phyloP scores from a whole-genome alignment of 2,113 vertebrate genomes.

The Ailurus styani region DNA sequence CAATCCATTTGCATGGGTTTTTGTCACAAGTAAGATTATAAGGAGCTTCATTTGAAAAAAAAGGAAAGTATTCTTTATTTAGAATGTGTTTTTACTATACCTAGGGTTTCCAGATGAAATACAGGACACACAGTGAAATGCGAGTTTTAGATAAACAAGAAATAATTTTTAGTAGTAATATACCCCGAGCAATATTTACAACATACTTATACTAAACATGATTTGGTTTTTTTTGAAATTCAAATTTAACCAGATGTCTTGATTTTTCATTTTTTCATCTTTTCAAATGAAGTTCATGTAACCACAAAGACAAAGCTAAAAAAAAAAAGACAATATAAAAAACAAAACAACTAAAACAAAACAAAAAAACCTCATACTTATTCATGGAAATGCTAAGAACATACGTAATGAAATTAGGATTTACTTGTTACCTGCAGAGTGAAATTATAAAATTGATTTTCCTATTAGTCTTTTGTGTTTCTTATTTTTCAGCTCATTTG shows the following conservation, averaged over 20 bases:
- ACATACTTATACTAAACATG: not conserved
- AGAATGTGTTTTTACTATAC: not conserved
- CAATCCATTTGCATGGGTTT: not conserved
- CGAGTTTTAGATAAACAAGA: not conserved
- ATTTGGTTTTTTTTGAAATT: not conserved
- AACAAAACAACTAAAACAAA: not conserved
- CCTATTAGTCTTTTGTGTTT: not conserved
- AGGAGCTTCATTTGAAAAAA: not conserved
- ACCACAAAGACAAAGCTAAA: not conserved
- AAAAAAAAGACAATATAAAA: not conserved
- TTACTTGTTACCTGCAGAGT: not conserved
- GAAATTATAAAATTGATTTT: not conserved
- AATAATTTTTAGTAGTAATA: not conserved
- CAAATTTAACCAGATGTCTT: not conserved
- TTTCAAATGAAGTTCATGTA: not conserved
- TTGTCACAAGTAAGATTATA: slow-evolving; percentile 26
- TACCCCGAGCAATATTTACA: not conserved
- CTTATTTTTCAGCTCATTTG: not conserved
- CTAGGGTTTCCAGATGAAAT: not conserved
- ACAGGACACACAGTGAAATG: not conserved
- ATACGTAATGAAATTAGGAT: not conserved
- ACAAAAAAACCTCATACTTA: not conserved
- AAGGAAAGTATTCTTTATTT: slow-evolving; percentile 28
- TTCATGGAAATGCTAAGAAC: not conserved
- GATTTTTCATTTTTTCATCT: not conserved